Evolutionary conservation across 2,888 invertebrate genomes (phyloP), one percentile per base, ranked within the genome.

Genomic region (Platycheirus albimanus): DNA sequence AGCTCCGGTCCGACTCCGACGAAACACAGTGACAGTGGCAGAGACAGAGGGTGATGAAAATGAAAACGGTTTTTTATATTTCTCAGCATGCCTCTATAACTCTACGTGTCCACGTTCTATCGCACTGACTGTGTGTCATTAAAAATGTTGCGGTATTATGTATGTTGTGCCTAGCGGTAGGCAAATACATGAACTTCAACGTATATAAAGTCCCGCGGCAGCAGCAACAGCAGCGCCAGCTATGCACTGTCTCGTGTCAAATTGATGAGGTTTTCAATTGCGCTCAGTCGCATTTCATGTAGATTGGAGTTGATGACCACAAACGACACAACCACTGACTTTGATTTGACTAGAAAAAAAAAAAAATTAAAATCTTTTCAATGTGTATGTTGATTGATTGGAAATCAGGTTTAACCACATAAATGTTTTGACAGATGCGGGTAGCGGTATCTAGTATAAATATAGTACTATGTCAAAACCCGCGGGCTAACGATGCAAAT

Each of bases 191-290:
- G 70, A 36, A 54, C 66, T 71, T 58, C 52, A 64, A 47, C 52
- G 64, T 76, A n/a, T n/a, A n/a, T n/a, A 45, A 64, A 70, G 20
- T 51, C 66, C 56, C 49, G 38, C 61, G 20, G 66, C 49, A 63
- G 17, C 30, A 19, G 24, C 52, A 33, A n/a, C n/a, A 13, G 28
- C 13, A 8, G 49, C 17, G 11, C 36, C 36, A 38, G 13, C 38
- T 17, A 15, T 38, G 10, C 49, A 63, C 63, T 70, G 70, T 81
- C 77, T 51, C 71, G 66, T 81, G 81, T 81, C 70, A 77, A 67
- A 71, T 81, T 81, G 81, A 77, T 71, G 81, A 71, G 76, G 58
- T 66, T 76, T 77, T 58, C 70, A 76, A 76, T 70, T 70, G 69
- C 58, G 43, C 20, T 11, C 33, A 33, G 33, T 56, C 38, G 24